Evolutionary conservation across 2,797 vertebrate species (phyloP).

Genomic region (Gymnoscopelus braueri): DNA sequence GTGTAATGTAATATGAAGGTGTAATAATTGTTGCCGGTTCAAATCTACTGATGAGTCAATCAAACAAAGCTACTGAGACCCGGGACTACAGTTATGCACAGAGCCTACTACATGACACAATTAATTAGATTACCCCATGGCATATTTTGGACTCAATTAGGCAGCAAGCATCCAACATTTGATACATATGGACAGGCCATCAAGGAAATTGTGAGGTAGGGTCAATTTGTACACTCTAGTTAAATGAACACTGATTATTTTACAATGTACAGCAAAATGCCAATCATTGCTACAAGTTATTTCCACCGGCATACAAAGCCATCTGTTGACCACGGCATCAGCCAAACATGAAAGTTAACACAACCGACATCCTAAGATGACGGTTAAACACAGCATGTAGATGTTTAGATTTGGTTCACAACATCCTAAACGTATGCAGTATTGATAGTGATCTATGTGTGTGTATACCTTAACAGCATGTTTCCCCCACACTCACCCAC

Average conservation of each 20-base stretch:
- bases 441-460: slow-evolving; percentile 12
- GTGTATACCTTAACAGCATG: slow-evolving; percentile 9
- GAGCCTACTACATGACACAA: too few relatives aligned
- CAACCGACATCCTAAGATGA: too few relatives aligned
- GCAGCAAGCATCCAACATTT: not conserved
- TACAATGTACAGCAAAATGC: too few relatives aligned
- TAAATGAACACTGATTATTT: not conserved
- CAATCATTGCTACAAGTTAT: too few relatives aligned
- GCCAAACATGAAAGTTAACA: too few relatives aligned
- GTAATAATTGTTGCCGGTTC: too few relatives aligned
- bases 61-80: too few relatives aligned
- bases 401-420: slow-evolving; percentile 11
- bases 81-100: too few relatives aligned
- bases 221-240: not conserved
- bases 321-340: too few relatives aligned
- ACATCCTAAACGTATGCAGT: slow-evolving; percentile 14
- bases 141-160: not conserved
- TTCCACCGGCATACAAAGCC: too few relatives aligned
- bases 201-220: not conserved
- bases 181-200: not conserved
- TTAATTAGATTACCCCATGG: not conserved
- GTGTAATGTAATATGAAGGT: too few relatives aligned
- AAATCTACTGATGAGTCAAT: too few relatives aligned
- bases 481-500: slow-evolving; percentile 17
- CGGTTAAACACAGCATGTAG: not conserved